Percentiles rank a stretch among this genome's conserved stretches.
Conservation (phyloP, 2,888 invertebrate genomes). For the Leistus spinibarbis region DNA sequence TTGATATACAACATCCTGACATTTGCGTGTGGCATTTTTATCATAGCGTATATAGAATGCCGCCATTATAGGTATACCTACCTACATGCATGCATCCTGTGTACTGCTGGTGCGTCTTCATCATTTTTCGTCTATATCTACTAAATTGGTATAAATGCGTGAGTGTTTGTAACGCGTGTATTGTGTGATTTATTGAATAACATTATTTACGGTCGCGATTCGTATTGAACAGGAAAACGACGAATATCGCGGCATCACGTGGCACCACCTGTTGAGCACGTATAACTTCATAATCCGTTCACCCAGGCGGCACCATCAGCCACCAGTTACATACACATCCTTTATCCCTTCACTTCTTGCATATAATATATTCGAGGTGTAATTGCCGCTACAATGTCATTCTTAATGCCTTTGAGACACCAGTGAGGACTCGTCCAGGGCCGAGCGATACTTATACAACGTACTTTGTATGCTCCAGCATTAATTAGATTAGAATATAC, state of each 20-base stretch:
- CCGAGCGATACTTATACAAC: too few species aligned
- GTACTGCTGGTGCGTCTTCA: background rate
- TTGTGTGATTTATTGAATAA: slow-evolving; percentile 3
- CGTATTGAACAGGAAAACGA: slow-evolving; percentile 16
- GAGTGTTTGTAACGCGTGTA: background rate
- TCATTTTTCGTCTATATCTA: background rate
- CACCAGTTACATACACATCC: too few species aligned
- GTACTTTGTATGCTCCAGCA: too few species aligned
- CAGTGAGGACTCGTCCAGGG: background rate
- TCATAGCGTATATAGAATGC: background rate
- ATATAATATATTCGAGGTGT: background rate
- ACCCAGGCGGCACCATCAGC: slow-evolving; percentile 12
- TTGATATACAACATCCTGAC: slow-evolving; percentile 32
- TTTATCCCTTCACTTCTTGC: background rate
- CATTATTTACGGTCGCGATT: slow-evolving; percentile 1
- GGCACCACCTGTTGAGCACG: slow-evolving; percentile 33
- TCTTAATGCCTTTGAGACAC: background rate
- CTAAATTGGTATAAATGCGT: background rate
- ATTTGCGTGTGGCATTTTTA: slow-evolving; percentile 30
- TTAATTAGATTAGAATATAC: too few species aligned
- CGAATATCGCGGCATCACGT: slow-evolving; percentile 18
- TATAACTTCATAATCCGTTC: background rate
- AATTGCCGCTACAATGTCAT: background rate
- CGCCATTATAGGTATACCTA: background rate
- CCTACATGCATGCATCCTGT: background rate